Base-by-base conservation (phyloP, 2,888 invertebrate species). In the Aporophyla lueneburgensis region DNA sequence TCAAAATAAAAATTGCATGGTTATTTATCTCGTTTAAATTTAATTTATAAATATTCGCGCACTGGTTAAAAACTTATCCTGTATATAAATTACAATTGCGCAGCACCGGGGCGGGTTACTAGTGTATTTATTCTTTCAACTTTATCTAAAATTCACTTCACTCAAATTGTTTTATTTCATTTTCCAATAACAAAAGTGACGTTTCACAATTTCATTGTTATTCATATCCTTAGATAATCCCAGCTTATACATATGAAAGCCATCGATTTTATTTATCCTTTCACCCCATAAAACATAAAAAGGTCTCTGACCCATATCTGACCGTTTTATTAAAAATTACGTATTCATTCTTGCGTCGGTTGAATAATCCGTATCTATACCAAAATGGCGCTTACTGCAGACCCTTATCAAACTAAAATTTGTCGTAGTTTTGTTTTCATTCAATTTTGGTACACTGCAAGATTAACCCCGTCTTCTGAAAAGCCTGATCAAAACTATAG, bases 291-390 rank as follows among this genome's bases (percentile, higher is more conserved):
- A 72, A 71, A 71, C 53, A 54, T 46, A 54, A 59, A 77, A 65
- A 49, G 58, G 58, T 21, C n/a, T 21, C 58, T n/a, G 46, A 59
- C 59, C 77, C 65, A 53, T 53, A 40, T 71, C 71, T 24, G n/a
- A 27, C 14, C 46, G 10, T 78, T 78, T 78, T 71, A 78, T 76
- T 66, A 61, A 77, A 76, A 70, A 63, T 58, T 56, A 76, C 43
- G 19, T 56, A 76, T 77, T 76, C 76, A 76, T 70, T 43, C 19
- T 12, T n/a, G 54, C 21, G 63, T 76, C 7, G 56, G 63, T 56
- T 51, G 43, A 33, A 43, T n/a, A 51, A 62, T 71, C 24, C 40
- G 2, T 66, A 59, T 72, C 21, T 16, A 21, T 77, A 67, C 12
- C 21, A 12, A 33, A 61, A 53, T 76, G n/a, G 5, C 2, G 24